Conservation (phyloP, 1,140 invertebrate species). For the Hestina assimilis region DNA sequence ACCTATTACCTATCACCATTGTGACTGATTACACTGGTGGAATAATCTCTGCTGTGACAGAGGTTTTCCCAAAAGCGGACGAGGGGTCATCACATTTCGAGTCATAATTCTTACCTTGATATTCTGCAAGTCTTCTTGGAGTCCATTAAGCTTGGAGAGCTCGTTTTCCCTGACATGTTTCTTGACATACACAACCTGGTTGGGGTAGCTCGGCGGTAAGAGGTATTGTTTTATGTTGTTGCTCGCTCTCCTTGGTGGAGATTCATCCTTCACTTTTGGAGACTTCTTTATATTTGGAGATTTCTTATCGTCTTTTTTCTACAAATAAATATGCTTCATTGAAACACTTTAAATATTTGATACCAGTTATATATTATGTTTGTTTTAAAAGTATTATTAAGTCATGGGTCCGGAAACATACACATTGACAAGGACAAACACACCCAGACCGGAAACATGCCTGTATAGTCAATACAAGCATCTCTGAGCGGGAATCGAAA, state of each 20-base stretch:
- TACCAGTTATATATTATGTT: no score
- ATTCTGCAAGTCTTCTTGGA: slow-evolving; percentile 60
- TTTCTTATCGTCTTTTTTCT: slow-evolving; percentile 29
- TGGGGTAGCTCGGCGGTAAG: slow-evolving; percentile 55
- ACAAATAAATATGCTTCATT: not conserved
- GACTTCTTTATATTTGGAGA: slow-evolving; percentile 43
- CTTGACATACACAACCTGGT: slow-evolving; percentile 66
- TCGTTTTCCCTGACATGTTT: slow-evolving; percentile 64
- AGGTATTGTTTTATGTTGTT: slow-evolving; percentile 49
- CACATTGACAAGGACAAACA: no score
- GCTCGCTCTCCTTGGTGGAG: slow-evolving; percentile 16
- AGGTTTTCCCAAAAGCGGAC: not conserved
- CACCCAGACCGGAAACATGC: no score
- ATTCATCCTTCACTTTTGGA: slow-evolving; percentile 23
- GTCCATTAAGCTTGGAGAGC: slow-evolving; percentile 54
- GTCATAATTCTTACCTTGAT: slow-evolving; percentile 47
- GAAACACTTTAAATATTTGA: no score
- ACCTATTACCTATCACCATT: not conserved
- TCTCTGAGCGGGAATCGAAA: no score
- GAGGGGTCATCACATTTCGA: not conserved
- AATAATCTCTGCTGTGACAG: no score
- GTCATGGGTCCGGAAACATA: no score
- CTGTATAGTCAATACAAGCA: no score
- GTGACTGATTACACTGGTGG: no score
- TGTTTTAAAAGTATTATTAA: no score